Percentiles rank a stretch among this genome's conserved stretches.
Conservation (phyloP, 2,888 invertebrate species). For the Pediacus dermestoides region DNA sequence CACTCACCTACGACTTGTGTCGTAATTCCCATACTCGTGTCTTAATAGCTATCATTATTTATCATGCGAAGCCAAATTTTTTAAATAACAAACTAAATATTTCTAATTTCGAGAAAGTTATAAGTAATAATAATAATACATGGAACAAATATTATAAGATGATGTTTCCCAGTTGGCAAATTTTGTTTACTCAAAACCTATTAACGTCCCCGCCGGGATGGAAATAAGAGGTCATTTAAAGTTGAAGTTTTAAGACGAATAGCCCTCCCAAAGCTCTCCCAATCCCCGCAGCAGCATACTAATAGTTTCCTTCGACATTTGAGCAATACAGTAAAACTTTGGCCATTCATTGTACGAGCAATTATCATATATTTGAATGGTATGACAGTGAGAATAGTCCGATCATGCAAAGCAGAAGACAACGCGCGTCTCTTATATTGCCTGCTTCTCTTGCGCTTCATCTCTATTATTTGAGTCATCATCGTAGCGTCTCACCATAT, state of each 20-base stretch:
- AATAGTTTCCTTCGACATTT: slow-evolving; percentile 36
- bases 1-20: no score
- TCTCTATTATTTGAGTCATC: background rate
- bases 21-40: no score
- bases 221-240: no score
- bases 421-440: background rate
- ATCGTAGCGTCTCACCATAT: background rate
- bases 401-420: slow-evolving; percentile 47
- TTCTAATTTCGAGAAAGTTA: no score
- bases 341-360: slow-evolving; percentile 45
- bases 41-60: no score
- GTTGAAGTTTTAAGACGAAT: slow-evolving; percentile 7
- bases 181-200: no score
- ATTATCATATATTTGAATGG: slow-evolving; percentile 47
- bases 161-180: no score
- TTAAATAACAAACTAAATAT: no score
- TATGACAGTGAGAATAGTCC: slow-evolving; percentile 46
- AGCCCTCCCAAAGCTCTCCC: slow-evolving; percentile 1
- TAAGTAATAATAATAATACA: no score
- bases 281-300: slow-evolving; percentile 25
- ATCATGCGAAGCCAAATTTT: no score
- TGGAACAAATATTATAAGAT: no score
- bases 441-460: slow-evolving; percentile 4
- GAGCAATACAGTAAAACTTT: slow-evolving; percentile 42
- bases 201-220: no score